A percentile compares a stretch with the other conserved stretches of the same genome.
Evolutionary conservation across 2,888 invertebrate species (phyloP).

Genomic region (Monopis laevigella): DNA sequence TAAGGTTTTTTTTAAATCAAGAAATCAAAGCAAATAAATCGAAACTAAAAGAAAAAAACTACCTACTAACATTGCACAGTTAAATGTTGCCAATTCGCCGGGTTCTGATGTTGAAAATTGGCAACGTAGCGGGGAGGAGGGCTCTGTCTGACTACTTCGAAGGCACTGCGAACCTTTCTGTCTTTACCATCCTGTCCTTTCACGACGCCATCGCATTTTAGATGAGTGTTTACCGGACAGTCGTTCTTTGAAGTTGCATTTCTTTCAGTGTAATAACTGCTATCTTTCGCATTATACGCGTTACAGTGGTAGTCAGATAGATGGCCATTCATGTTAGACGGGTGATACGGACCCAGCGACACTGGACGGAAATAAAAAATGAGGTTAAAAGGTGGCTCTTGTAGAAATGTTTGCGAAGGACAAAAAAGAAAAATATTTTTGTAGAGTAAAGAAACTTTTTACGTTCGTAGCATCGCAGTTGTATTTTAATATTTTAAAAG

Average conservation of each 20-base stretch:
- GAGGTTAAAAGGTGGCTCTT: conserved; percentile 55
- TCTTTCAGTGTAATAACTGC: conserved; percentile 59
- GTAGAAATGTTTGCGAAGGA: too few species aligned
- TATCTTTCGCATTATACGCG: conserved; percentile 62
- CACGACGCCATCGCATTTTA: conserved; percentile 54
- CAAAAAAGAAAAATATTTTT: too few species aligned
- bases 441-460: too few species aligned
- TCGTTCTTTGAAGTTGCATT: conserved; percentile 51
- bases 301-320: conserved; percentile 59
- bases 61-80: conserved; percentile 75
- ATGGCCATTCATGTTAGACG: conserved; percentile 56
- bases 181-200: conserved; percentile 54
- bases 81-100: conserved; percentile 68
- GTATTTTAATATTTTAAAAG: too few species aligned
- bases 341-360: conserved; percentile 61
- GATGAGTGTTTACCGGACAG: conserved; percentile 60
- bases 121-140: conserved; percentile 51
- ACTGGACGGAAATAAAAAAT: conserved; percentile 49
- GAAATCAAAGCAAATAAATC: conserved; percentile 20
- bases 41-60: conserved; percentile 38
- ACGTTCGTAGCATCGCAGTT: too few species aligned
- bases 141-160: conserved; percentile 70
- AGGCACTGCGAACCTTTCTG: conserved; percentile 69
- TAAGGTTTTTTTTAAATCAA: not conserved
- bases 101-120: conserved; percentile 41